phyloP scores from a whole-genome alignment of 2,797 vertebrate species.

The Lophotriccus pileatus region DNA sequence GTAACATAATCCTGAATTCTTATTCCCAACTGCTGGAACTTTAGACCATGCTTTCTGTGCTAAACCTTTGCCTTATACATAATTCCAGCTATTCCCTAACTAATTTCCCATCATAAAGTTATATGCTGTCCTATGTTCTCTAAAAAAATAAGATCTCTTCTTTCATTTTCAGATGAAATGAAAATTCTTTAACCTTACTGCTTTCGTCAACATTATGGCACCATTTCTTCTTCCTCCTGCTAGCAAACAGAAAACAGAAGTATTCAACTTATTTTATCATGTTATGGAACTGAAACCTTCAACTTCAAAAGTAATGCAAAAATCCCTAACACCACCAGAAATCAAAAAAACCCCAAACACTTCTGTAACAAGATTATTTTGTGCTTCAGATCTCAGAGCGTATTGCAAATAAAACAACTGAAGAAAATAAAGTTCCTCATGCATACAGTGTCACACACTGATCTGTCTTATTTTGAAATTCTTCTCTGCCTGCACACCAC shows the following conservation, averaged over 20 bases:
- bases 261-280: neutral
- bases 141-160: neutral
- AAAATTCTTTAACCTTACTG: neutral
- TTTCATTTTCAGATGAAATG: neutral
- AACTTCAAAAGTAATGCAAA: neutral
- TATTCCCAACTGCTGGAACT: neutral
- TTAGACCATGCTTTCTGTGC: neutral
- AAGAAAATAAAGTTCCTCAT: neutral
- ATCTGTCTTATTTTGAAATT: neutral
- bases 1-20: neutral
- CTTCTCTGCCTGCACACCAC: too few relatives aligned
- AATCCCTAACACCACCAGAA: neutral
- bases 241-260: neutral
- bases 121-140: neutral
- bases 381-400: neutral
- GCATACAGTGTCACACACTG: rapidly evolving
- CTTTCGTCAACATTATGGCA: neutral
- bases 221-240: neutral
- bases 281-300: neutral
- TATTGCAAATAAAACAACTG: rapidly evolving
- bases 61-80: neutral
- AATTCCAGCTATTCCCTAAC: neutral
- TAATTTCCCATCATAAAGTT: neutral
- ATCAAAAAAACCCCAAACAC: neutral
- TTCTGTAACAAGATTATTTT: neutral